phyloP scores from a whole-genome alignment of 2,797 vertebrate genomes.

The Psittacula derbiana region DNA sequence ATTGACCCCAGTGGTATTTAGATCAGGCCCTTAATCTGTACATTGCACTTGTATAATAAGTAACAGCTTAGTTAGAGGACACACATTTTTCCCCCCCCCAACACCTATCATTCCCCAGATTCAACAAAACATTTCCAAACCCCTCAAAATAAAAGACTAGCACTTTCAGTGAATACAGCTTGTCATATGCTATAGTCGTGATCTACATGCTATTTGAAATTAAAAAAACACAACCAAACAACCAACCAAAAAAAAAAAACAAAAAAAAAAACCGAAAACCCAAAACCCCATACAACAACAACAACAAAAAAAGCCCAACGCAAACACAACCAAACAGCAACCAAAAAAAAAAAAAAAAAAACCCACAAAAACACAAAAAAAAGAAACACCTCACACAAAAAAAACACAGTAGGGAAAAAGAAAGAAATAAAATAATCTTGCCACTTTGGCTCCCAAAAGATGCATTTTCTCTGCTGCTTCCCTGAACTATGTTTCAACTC shows the following conservation, averaged over 20 bases:
- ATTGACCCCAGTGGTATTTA: constrained; percentile 38
- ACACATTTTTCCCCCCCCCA: fast-evolving
- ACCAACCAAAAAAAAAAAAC: not conserved
- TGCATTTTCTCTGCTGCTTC: not conserved
- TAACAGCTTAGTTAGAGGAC: constrained; percentile 50
- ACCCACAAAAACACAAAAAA: not conserved
- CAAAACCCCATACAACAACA: not conserved
- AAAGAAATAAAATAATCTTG: not conserved
- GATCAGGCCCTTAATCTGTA: constrained; percentile 52
- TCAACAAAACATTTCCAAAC: not conserved
- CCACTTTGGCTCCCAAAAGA: not conserved
- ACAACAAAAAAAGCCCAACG: not conserved
- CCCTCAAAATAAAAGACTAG: not conserved
- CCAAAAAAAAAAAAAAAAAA: not conserved
- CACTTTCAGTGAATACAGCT: not conserved
- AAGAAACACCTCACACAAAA: fast-evolving
- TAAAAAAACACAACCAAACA: not conserved
- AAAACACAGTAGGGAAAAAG: not conserved
- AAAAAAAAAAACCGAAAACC: too few species aligned
- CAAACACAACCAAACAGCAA: not conserved
- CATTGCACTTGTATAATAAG: constrained; percentile 51
- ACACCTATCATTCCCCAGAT: not conserved
- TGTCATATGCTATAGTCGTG: fast-evolving
- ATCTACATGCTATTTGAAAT: not conserved
- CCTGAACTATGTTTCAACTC: not conserved